phyloP scores from a whole-genome alignment of 2,888 invertebrate species.

The Lycophotia porphyrea region DNA sequence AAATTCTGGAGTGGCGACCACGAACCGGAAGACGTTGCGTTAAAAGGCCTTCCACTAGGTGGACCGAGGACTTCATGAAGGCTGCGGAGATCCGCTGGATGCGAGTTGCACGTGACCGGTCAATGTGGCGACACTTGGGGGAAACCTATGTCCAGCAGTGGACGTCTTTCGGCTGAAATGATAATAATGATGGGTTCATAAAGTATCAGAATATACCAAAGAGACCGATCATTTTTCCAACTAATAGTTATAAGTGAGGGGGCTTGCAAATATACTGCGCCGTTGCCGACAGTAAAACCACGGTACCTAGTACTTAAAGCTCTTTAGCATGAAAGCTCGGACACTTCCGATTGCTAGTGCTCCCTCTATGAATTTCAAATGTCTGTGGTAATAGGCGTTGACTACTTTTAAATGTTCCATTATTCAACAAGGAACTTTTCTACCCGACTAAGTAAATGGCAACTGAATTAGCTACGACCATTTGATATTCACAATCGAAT shows the following conservation, averaged over 20 bases:
- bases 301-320: conserved; percentile 27
- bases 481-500: conserved; percentile 48
- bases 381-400: conserved; percentile 43
- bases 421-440: conserved; percentile 50
- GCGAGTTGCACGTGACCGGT: too few relatives aligned
- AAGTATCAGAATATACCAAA: background rate
- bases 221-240: background rate
- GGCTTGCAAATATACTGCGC: background rate
- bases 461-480: conserved; percentile 8
- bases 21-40: too few relatives aligned
- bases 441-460: conserved; percentile 38
- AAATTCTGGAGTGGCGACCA: too few relatives aligned
- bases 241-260: background rate
- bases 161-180: too few relatives aligned
- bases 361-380: conserved; percentile 58
- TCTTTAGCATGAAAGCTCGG: conserved; percentile 46
- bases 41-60: too few relatives aligned
- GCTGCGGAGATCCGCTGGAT: too few relatives aligned
- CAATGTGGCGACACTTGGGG: too few relatives aligned
- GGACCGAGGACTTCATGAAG: too few relatives aligned
- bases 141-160: too few relatives aligned
- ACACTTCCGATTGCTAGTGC: conserved; percentile 53
- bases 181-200: too few relatives aligned
- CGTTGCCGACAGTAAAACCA: conserved; percentile 9
- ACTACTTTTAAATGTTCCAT: conserved; percentile 52